Conservation (phyloP, 2,797 vertebrate genomes). For the Fistularia tabacaria region DNA sequence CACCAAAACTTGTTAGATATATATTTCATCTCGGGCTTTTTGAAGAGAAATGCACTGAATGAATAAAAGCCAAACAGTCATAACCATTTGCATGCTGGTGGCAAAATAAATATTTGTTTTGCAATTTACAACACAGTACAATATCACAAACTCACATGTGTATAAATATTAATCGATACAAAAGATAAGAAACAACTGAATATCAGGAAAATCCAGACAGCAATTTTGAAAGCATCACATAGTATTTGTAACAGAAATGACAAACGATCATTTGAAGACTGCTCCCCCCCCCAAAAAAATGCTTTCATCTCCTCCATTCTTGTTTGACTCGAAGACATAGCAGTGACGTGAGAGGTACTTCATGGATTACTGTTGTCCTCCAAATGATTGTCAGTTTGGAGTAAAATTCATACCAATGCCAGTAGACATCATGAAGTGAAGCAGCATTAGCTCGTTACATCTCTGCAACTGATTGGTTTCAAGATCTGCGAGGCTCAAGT, state of each 20-base stretch:
- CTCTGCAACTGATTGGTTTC: constrained; percentile 56
- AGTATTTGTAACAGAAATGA: constrained; percentile 39
- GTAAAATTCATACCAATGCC: constrained; percentile 35
- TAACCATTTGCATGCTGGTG: constrained; percentile 78
- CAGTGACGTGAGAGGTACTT: constrained; percentile 47
- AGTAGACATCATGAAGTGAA: constrained; percentile 49
- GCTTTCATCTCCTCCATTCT: constrained; percentile 17
- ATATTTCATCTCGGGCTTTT: constrained; percentile 59
- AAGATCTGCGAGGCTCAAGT: constrained; percentile 91
- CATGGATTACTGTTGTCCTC: constrained; percentile 36
- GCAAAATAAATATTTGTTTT: constrained; percentile 83
- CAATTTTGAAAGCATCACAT: constrained; percentile 36
- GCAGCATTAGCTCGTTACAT: constrained; percentile 66
- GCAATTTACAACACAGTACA: constrained; percentile 77
- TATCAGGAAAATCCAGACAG: constrained; percentile 46
- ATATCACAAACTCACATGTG: constrained; percentile 54
- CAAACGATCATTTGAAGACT: constrained; percentile 32
- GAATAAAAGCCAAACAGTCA: constrained; percentile 58
- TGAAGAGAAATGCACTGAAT: constrained; percentile 70
- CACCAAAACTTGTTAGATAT: constrained; percentile 40
- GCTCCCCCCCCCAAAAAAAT: constrained; percentile 15
- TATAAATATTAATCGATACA: constrained; percentile 79
- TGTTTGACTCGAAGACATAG: constrained; percentile 29
- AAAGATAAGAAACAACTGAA: constrained; percentile 62
- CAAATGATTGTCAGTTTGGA: constrained; percentile 32